These are phyloP conservation scores for Lamellibrachia luymesi DNA, from an alignment of 1,140 invertebrate genomes.

Conservation along the genomic window DNA sequence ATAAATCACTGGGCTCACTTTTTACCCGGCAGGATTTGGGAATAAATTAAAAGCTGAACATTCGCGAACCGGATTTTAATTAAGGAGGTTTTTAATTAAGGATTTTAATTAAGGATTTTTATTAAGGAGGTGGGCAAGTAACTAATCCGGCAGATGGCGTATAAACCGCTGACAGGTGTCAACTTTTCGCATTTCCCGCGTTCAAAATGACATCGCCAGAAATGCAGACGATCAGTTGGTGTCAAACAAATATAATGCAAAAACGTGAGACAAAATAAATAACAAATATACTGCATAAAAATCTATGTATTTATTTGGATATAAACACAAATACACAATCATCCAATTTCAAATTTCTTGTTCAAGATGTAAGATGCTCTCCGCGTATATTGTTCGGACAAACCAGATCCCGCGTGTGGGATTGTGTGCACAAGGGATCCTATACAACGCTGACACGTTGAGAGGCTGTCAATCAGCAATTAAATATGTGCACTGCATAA, in stretches of 20 bases:
- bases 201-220: neutral
- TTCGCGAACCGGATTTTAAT: neutral
- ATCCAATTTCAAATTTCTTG: neutral
- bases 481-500: too few relatives aligned
- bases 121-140: neutral
- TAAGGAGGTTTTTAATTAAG: neutral
- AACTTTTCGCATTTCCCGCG: neutral
- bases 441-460: too few relatives aligned
- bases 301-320: neutral
- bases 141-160: neutral
- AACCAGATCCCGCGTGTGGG: too few relatives aligned
- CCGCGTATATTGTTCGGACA: too few relatives aligned
- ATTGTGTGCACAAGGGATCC: too few relatives aligned
- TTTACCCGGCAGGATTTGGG: neutral
- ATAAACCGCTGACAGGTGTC: neutral
- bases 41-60: neutral
- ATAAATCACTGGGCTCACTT: too few relatives aligned
- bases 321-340: neutral
- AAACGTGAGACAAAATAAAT: neutral
- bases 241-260: neutral
- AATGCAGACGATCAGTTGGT: neutral
- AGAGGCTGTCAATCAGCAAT: too few relatives aligned
- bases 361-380: too few relatives aligned
- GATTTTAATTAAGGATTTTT: neutral
- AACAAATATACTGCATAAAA: neutral